Conservation (phyloP, 1,140 invertebrate genomes). For the Meloidogyne chitwoodi region DNA sequence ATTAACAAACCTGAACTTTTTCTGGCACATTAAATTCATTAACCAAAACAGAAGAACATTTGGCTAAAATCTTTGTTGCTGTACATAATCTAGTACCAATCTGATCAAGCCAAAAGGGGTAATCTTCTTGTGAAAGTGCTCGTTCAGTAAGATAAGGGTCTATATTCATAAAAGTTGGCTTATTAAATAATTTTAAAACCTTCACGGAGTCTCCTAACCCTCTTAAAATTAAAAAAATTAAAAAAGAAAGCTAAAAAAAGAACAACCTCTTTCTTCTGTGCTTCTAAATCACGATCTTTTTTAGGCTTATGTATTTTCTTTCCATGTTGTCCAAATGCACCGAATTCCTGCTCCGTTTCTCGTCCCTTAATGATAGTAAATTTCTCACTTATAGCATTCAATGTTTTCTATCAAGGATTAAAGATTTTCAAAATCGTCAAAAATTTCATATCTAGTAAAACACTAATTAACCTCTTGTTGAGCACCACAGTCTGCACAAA, state of each 20-base stretch:
- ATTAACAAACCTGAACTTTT: background rate
- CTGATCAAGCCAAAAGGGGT: constrained; percentile 1
- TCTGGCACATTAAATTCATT: constrained; percentile 8
- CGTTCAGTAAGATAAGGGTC: constrained; percentile 8
- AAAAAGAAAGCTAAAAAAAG: background rate
- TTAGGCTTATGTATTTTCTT: background rate
- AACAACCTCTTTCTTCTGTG: background rate
- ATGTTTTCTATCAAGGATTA: background rate
- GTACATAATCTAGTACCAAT: constrained; percentile 11
- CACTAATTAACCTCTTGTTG: background rate
- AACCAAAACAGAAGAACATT: background rate
- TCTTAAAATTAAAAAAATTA: background rate
- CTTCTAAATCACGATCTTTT: background rate
- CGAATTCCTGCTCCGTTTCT: background rate
- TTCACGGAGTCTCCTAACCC: background rate
- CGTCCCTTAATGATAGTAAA: background rate
- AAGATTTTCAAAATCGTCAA: no score
- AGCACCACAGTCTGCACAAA: constrained; percentile 3
- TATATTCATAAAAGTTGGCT: background rate
- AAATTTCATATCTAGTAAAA: background rate
- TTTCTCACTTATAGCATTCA: no score
- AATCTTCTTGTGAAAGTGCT: constrained; percentile 3
- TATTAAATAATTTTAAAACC: background rate
- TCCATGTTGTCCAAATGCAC: background rate
- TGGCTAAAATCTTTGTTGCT: constrained; percentile 1